Evolutionary conservation across 2,888 invertebrate genomes (phyloP), one percentile per base, ranked within the genome.

Genomic region (Chorisops tibialis): DNA sequence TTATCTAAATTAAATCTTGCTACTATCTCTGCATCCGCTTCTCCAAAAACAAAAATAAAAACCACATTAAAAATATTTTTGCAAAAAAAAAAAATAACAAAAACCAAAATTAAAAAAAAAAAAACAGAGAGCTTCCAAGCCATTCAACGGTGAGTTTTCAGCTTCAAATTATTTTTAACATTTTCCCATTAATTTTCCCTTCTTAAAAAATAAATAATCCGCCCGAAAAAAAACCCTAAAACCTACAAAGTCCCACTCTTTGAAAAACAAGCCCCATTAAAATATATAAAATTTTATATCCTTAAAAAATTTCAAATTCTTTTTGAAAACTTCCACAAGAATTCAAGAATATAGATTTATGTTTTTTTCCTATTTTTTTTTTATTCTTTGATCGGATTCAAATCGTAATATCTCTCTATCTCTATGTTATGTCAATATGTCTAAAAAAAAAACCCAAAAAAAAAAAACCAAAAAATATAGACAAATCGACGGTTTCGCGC

Each of bases 401-500:
- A 6, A 48, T 22, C 11, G 4, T 14, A 41, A 41, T 41, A 41
- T 12, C 16, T 41, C 16, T 43, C 7, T 19, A 43, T 30, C 30
- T 9, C 7, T 30, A 30, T 30, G 30, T 30, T 5, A 30, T 30
- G 30, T 30, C 7, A n/a, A 21, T 37, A 37, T 37, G 37, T 37
- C 12, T 12, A 37, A 9, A 37, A 37, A 9, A 37, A 9, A 37
- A 37, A 37, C n/a, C n/a, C n/a, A n/a, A n/a, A n/a, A n/a, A n/a
- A n/a, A n/a, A n/a, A n/a, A n/a, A n/a, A n/a, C 16, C 39, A 39
- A 4, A 4, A 4, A 43, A 38, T 79, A 11, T 81, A 95, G 95
- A 85, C 94, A 95, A 93, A 92, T 94, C 83, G 95, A 95, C 83
- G 96, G 95, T 76, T 89, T 93, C 80, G 95, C 96, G 80, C 96